Percentiles rank a stretch among this genome's conserved stretches.
Conservation (phyloP, 2,113 vertebrate genomes). For the Notarius quadriscutis region DNA sequence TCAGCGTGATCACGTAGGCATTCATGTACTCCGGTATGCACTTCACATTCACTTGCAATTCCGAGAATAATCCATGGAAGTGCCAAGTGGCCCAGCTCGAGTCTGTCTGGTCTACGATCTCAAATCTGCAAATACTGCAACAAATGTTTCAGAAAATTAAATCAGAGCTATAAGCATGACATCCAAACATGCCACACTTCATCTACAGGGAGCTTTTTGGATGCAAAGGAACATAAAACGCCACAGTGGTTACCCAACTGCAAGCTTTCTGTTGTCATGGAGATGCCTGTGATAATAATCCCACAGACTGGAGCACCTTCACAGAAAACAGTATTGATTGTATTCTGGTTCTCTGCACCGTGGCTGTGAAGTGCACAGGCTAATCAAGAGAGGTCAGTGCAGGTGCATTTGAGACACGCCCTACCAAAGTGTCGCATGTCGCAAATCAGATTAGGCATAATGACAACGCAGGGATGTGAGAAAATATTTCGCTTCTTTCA, state of each 20-base stretch:
- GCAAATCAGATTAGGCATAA: constrained; percentile 8
- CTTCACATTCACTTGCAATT: too few species aligned
- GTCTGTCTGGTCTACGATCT: too few species aligned
- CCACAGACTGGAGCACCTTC: constrained; percentile 30
- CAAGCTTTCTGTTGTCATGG: constrained; percentile 31
- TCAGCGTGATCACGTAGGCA: too few species aligned
- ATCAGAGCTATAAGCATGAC: not conserved
- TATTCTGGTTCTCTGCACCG: not conserved
- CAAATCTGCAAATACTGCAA: not conserved
- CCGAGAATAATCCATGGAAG: too few species aligned
- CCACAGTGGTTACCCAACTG: not conserved
- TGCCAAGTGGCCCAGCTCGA: too few species aligned
- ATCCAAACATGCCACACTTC: not conserved
- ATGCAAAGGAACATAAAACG: constrained; percentile 54
- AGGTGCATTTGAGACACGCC: not conserved
- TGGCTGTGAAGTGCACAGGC: not conserved
- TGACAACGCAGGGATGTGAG: not conserved
- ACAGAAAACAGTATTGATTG: constrained; percentile 29
- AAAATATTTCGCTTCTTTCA: not conserved
- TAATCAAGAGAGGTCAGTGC: constrained; percentile 39
- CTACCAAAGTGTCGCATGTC: not conserved
- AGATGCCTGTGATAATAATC: constrained; percentile 23
- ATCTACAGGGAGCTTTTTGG: not conserved
- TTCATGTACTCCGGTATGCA: too few species aligned
- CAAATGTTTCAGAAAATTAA: not conserved